Evolutionary conservation across 1,140 invertebrate species (phyloP).

Genomic region (Meloidogyne chitwoodi): DNA sequence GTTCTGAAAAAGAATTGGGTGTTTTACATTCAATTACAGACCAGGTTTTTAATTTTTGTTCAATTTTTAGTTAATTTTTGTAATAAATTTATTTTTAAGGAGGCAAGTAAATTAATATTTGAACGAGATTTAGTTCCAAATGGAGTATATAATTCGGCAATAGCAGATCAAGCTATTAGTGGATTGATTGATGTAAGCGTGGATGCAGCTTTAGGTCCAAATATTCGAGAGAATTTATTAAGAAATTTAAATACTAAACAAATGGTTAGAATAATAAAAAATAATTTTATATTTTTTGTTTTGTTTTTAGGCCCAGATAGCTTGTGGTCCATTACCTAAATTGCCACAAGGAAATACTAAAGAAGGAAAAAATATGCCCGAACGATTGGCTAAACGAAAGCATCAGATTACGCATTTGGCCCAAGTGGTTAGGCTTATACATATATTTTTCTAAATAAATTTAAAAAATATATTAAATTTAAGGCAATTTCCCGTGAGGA

Average conservation of each 20-base stretch:
- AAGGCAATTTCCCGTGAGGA: conserved; percentile 51
- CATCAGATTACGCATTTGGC: conserved; percentile 53
- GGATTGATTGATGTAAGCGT: conserved; percentile 41
- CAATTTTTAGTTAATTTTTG: background rate
- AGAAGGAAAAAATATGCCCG: conserved; percentile 22
- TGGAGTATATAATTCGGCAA: conserved; percentile 29
- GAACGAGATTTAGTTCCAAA: conserved; percentile 38
- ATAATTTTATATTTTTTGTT: background rate
- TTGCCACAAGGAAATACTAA: conserved; percentile 18
- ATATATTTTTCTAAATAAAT: background rate
- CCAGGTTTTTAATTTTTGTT: background rate
- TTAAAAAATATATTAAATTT: conserved; percentile 6
- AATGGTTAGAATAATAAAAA: conserved; percentile 14
- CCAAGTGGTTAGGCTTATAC: conserved; percentile 28
- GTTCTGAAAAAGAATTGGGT: background rate
- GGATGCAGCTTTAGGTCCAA: conserved; percentile 42
- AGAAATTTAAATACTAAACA: conserved; percentile 42
- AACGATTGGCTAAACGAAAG: conserved; percentile 45
- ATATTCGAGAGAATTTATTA: conserved; percentile 45
- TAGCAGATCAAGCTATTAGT: conserved; percentile 37
- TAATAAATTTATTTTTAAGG: background rate
- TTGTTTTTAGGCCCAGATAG: conserved; percentile 15
- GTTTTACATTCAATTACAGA: conserved; percentile 8
- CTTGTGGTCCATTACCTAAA: conserved; percentile 34
- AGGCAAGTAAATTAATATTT: conserved; percentile 34